These are phyloP conservation scores for Nomia melanderi DNA, from an alignment of 1,140 invertebrate genomes.

Conservation along the genomic window DNA sequence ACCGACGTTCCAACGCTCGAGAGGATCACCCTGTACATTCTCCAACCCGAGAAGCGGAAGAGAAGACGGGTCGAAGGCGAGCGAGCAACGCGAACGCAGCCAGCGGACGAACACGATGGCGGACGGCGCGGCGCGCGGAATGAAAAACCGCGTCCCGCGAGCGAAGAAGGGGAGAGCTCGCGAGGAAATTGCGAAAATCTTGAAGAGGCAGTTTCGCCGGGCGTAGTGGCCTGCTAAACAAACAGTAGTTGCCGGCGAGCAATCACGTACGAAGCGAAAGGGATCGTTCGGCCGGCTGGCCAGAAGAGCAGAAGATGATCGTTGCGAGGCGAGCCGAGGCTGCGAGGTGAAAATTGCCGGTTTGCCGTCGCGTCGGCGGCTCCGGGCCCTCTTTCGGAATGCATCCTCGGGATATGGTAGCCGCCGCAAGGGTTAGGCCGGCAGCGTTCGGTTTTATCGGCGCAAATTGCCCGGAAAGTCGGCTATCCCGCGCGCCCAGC, in stretches of 20 bases:
- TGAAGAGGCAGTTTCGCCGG: conserved; percentile 42
- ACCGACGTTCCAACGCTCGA: too few species aligned
- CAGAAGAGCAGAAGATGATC: conserved; percentile 48
- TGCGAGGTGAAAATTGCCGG: conserved; percentile 71
- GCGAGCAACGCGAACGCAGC: neutral
- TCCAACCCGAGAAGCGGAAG: conserved; percentile 13
- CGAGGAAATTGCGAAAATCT: conserved; percentile 57
- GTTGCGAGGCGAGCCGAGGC: conserved; percentile 22
- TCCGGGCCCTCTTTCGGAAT: neutral
- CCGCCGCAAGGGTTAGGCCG: conserved; percentile 31
- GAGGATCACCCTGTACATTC: too few species aligned
- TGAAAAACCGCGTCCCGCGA: conserved; percentile 9
- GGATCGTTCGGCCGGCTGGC: conserved; percentile 22
- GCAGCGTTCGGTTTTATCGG: conserved; percentile 68
- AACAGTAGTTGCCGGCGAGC: conserved; percentile 69
- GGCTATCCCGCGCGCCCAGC: conserved; percentile 25
- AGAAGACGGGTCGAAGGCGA: neutral
- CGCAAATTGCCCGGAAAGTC: conserved; percentile 70
- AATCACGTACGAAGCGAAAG: conserved; percentile 40
- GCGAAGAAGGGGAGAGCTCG: neutral
- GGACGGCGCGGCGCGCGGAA: too few species aligned
- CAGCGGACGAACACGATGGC: neutral
- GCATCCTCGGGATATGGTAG: neutral
- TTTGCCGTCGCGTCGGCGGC: conserved; percentile 35
- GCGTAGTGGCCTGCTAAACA: conserved; percentile 65